A percentile compares a stretch with the other conserved stretches of the same genome.
Conservation (phyloP, 2,888 invertebrate species). For the Latheticus oryzae region DNA sequence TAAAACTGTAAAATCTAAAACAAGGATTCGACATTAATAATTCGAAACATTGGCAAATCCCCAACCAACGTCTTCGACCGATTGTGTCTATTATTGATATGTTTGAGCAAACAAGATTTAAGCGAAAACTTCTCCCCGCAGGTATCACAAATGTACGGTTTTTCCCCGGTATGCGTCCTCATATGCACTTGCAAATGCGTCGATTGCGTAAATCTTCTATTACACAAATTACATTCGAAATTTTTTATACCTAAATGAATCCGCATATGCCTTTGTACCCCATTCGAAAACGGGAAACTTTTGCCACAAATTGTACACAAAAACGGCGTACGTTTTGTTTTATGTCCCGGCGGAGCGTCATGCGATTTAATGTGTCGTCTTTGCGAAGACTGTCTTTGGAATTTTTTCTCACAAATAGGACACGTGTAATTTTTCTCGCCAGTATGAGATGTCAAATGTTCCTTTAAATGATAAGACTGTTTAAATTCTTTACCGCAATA, state of each 20-base stretch:
- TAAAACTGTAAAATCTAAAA: too few species aligned
- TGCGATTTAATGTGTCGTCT: conserved; percentile 56
- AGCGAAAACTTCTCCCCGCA: conserved; percentile 63
- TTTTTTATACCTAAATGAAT: conserved; percentile 61
- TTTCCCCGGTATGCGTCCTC: conserved; percentile 67
- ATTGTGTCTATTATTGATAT: conserved; percentile 48
- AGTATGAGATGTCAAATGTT: conserved; percentile 58
- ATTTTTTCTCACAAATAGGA: conserved; percentile 56
- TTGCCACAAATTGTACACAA: conserved; percentile 61
- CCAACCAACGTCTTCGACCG: conserved; percentile 23
- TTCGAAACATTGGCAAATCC: conserved; percentile 19
- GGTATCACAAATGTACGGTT: conserved; percentile 67
- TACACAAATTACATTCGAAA: conserved; percentile 62
- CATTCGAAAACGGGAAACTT: conserved; percentile 60
- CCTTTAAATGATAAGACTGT: conserved; percentile 55
- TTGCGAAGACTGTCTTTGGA: conserved; percentile 56
- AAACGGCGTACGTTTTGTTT: conserved; percentile 59
- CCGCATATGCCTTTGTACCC: conserved; percentile 61
- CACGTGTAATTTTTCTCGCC: conserved; percentile 58
- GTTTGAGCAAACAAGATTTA: conserved; percentile 57
- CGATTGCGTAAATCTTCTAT: conserved; percentile 62
- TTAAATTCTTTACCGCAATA: conserved; percentile 55
- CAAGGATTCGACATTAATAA: too few species aligned
- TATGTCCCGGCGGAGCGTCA: conserved; percentile 55
- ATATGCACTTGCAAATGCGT: conserved; percentile 67